Base-by-base conservation (phyloP, 2,113 vertebrate genomes). In the Poecilia latipinna region DNA sequence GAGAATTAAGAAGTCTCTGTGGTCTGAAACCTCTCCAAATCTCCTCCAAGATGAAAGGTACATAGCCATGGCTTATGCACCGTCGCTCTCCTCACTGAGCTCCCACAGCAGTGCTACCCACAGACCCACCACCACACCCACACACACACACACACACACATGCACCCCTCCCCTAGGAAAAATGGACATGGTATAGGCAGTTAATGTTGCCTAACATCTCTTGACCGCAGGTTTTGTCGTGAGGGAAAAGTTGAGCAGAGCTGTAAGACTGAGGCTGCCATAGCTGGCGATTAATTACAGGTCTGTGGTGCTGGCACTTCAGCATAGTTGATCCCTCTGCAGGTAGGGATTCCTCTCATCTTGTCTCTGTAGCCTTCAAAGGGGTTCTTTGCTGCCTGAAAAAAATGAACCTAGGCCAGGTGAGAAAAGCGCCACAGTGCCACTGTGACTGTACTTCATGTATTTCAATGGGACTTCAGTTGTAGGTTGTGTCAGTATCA, bases 1-100 rank as follows among this genome's bases (percentile, higher is more conserved):
- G 96, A 97, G 97, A 98, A 98, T 98, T 98, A 98, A 97, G 96
- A 95, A 97, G 95, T 94, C 96, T 98, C 96, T 94, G 93, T 94
- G 96, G 95, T 96, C 93, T 97, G 95, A 97, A 97, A 96, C 96
- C 95, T 97, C 96, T 97, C 95, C 96, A 96, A 97, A 97, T 98
- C 96, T 97, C 95, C 92, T 95, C 94, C 91, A 95, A 97, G 97
- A 98, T 98, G 96, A 98, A 99, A 98, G 97, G 94, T 96, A 95
- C 95, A 94, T 26, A 84, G 93, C 92, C 94, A 93, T 93, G 95
- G 95, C 95, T 97, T 88, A 92, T 91, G 94, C 96, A 95, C 96
- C 92, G 88, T 90, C 91, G 91, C 96, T 94, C 95, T 93, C 78
- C 82, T 91, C 88, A 92, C 90, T 93, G 93, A 95, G 93, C 92